Evolutionary conservation across 2,113 vertebrate species (phyloP).

Genomic region (Ceyx cyanopectus): DNA sequence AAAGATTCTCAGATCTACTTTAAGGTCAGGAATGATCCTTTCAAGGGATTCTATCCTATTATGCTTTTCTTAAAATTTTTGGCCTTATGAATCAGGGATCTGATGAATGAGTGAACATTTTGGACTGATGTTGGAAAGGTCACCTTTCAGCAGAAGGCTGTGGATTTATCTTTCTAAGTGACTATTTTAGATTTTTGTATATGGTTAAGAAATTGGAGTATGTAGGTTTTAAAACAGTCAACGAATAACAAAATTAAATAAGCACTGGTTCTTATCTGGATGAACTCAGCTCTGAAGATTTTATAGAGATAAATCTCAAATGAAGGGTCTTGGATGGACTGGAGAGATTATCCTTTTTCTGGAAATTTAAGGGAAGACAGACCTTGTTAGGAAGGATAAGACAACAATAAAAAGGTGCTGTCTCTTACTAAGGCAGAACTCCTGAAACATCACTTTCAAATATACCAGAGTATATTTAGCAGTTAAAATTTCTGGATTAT

Average conservation of each 20-base stretch:
- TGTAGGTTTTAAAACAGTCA: background rate
- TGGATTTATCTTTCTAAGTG: background rate
- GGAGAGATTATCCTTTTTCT: background rate
- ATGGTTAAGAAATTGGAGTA: background rate
- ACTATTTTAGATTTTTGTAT: background rate
- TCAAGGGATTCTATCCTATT: background rate
- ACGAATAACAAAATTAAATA: background rate
- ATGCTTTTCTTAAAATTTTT: background rate
- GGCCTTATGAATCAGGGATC: background rate
- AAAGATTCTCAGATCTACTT: background rate
- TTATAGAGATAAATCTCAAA: background rate
- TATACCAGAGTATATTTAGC: background rate
- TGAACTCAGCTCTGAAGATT: background rate
- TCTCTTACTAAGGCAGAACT: background rate
- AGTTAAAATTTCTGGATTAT: background rate
- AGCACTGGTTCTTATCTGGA: background rate
- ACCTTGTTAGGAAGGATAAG: background rate
- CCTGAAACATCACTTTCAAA: background rate
- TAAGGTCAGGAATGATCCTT: background rate
- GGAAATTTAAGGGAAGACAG: background rate
- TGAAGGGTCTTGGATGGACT: background rate
- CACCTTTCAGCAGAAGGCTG: background rate
- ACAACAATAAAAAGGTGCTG: background rate
- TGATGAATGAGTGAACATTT: background rate
- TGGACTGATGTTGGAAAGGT: background rate